Conservation (phyloP, 35 echinoderm and acorn worm genomes). For the Apostichopus californicus region DNA sequence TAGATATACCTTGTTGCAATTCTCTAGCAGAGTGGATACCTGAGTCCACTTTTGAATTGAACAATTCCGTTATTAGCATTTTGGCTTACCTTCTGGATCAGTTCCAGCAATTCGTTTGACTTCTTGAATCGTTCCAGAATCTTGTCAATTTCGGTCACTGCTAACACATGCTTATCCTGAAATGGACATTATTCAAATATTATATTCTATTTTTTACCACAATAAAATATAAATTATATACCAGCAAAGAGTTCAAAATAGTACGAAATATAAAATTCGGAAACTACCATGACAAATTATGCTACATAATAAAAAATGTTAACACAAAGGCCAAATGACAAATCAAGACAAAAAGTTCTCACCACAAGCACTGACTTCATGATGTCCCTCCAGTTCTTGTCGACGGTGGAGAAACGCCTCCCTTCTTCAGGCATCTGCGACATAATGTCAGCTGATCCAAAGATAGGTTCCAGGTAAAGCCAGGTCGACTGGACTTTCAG, state of each 20-base stretch:
- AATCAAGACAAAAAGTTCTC: not conserved
- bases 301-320: no score
- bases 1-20: no score
- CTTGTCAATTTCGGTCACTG: conserved; percentile 98
- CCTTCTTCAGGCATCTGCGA: conserved; percentile 99
- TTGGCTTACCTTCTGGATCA: conserved; percentile 91
- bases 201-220: no score
- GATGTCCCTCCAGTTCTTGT: conserved; percentile 99
- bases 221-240: not conserved
- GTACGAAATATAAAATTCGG: not conserved
- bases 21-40: no score
- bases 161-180: conserved; percentile 97
- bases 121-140: conserved; percentile 98
- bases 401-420: conserved; percentile 88
- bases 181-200: not conserved
- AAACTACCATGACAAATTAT: not conserved
- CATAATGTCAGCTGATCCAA: conserved; percentile 99
- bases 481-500: conserved; percentile 99
- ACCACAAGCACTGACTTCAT: conserved; percentile 98
- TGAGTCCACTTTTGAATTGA: no score
- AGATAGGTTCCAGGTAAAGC: conserved; percentile 99
- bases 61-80: not conserved
- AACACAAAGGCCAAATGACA: no score
- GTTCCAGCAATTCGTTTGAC: conserved; percentile 96
- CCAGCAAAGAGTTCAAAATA: not conserved